A percentile compares a stretch with the other conserved stretches of the same genome.
phyloP scores from a whole-genome alignment of 2,888 invertebrate genomes.

The Drosophila colorata region DNA sequence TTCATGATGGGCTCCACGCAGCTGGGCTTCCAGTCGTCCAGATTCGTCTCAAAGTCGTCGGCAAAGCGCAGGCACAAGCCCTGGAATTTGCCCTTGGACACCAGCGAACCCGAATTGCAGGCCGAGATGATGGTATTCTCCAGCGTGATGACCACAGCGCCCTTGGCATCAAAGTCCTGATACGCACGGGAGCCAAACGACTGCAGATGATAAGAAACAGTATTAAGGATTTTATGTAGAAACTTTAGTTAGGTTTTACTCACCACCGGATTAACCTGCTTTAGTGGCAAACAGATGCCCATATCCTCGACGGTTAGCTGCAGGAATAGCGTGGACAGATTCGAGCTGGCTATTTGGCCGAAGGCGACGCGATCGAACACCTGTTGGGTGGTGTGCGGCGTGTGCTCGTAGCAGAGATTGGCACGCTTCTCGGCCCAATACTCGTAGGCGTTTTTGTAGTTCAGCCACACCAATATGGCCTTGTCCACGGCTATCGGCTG shows the following conservation, averaged over 20 bases:
- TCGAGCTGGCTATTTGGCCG: constrained; percentile 92
- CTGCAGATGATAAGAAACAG: constrained; percentile 63
- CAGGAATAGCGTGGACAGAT: constrained; percentile 95
- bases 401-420: constrained; percentile 94
- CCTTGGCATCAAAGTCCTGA: constrained; percentile 92
- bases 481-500: constrained; percentile 99
- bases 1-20: constrained; percentile 93
- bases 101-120: constrained; percentile 97
- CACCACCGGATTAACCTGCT: constrained; percentile 90
- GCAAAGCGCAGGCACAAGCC: constrained; percentile 97
- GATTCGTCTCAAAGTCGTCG: constrained; percentile 97
- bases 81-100: constrained; percentile 96
- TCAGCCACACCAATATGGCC: constrained; percentile 99
- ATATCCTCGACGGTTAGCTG: constrained; percentile 98
- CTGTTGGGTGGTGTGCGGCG: constrained; percentile 84
- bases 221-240: background rate
- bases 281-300: constrained; percentile 97
- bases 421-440: constrained; percentile 99
- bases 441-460: constrained; percentile 99
- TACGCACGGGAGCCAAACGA: constrained; percentile 89
- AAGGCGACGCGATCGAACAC: constrained; percentile 91
- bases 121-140: constrained; percentile 98
- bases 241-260: background rate
- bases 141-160: constrained; percentile 97
- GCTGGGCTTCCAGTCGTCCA: constrained; percentile 99